phyloP scores from a whole-genome alignment of 2,888 invertebrate species.

The Tinea pellionella region DNA sequence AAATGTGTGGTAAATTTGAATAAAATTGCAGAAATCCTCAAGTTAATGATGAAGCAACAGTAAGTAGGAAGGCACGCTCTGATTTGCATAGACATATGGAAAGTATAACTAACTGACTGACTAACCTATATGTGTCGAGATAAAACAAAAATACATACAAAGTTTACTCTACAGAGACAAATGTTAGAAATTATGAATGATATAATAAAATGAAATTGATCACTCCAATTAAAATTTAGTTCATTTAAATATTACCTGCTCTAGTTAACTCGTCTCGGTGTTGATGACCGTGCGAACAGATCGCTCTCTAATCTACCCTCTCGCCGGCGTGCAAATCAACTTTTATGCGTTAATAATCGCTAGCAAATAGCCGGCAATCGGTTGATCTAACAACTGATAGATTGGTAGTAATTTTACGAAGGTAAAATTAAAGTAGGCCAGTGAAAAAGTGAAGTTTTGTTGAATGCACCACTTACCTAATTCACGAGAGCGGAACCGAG shows the following conservation, averaged over 20 bases:
- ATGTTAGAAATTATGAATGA: not conserved
- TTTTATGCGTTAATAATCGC: constrained; percentile 49
- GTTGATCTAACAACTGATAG: constrained; percentile 19
- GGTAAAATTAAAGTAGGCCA: constrained; percentile 36
- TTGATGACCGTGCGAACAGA: constrained; percentile 55
- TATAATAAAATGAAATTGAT: not conserved
- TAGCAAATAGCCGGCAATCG: constrained; percentile 36
- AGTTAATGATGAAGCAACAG: constrained; percentile 22
- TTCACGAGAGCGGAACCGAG: constrained; percentile 64
- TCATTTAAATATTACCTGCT: constrained; percentile 56
- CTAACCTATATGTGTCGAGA: constrained; percentile 35
- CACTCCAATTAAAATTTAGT: constrained; percentile 21
- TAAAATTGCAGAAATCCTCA: not conserved
- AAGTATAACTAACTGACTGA: constrained; percentile 48
- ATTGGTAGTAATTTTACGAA: constrained; percentile 33
- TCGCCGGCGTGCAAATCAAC: constrained; percentile 43
- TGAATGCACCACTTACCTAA: constrained; percentile 63
- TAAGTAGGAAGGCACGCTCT: constrained; percentile 46
- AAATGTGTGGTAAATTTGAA: not conserved
- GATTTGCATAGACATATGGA: constrained; percentile 59
- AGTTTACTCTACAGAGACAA: not conserved
- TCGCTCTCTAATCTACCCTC: constrained; percentile 39
- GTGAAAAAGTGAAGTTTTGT: constrained; percentile 64
- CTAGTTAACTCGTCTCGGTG: constrained; percentile 54
- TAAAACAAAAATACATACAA: constrained; percentile 23